Evolutionary conservation across 2,888 invertebrate genomes (phyloP), one percentile per base, ranked within the genome.

Genomic region (Zootermopsis nevadensis): DNA sequence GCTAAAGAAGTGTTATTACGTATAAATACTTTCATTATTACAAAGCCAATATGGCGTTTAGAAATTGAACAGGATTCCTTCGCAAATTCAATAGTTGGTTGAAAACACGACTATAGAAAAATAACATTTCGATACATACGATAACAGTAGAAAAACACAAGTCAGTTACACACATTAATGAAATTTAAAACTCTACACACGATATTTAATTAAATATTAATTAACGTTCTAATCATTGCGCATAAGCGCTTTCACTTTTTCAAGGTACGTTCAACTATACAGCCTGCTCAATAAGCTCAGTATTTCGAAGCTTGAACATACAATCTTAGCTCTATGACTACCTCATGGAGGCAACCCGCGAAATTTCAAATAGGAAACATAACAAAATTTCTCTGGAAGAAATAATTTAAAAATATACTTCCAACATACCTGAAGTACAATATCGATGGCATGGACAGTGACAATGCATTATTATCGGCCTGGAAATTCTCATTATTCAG

Each of bases 1-100:
- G n/a, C 30, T n/a, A 72, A 81, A 69, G 24, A 48, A 19, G 33
- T 69, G 8, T 42, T 42, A 48, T 72, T 72, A n/a, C 53, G 67
- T 81, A 27, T 33, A 38, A 72, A 72, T 66, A 27, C 53, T 24
- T 27, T 30, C 30, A 33, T 15, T 27, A 53, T 72, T 72, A 33
- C 53, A 31, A 48, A 48, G 42, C 72, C 81, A 81, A 81, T 48
- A 81, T 81, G 81, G 81, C 81, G 81, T 66, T 42, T 69, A n/a
- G 69, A 31, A 24, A 27, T n/a, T 12, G n/a, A 27, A n/a, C 6
- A 60, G 27, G 60, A 60, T 27, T 60, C 60, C 60, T 60, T 60
- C 60, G 27, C n/a, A 60, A 60, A 60, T 60, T 60, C 27, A n/a
- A 15, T 27, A 60, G 27, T 27, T 60, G 60, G 27, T 60, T 60